Evolutionary conservation across 2,797 vertebrate genomes (phyloP).

Genomic region (Eurystomus glaucurus): DNA sequence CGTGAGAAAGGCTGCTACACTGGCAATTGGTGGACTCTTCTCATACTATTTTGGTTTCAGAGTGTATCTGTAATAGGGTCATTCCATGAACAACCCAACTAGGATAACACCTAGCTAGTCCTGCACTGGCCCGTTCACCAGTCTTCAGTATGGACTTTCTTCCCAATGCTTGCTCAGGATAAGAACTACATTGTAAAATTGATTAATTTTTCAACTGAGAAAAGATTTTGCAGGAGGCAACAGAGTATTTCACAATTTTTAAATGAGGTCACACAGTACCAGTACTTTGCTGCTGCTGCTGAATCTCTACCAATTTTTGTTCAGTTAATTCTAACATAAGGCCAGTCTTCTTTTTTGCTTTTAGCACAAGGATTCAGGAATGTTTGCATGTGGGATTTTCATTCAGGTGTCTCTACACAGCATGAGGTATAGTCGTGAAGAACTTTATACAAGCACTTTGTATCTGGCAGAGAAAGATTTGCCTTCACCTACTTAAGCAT

Average conservation of each 20-base stretch:
- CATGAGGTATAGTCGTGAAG: neutral
- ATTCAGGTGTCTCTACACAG: neutral
- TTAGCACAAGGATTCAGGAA: neutral
- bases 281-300: neutral
- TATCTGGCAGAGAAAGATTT: neutral
- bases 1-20: neutral
- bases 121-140: neutral
- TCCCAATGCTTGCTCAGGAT: neutral
- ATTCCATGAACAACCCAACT: neutral
- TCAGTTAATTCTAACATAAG: neutral
- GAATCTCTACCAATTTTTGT: neutral
- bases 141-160: neutral
- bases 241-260: neutral
- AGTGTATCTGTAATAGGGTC: neutral
- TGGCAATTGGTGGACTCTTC: neutral
- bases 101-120: neutral
- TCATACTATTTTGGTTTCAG: neutral
- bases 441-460: neutral
- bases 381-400: neutral
- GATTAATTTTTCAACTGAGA: neutral
- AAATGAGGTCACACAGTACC: neutral
- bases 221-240: neutral
- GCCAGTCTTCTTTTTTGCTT: neutral
- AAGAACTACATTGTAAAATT: neutral
- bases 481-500: neutral